Evolutionary conservation across 2,113 vertebrate genomes (phyloP).

Genomic region (Todiramphus saurophagus): DNA sequence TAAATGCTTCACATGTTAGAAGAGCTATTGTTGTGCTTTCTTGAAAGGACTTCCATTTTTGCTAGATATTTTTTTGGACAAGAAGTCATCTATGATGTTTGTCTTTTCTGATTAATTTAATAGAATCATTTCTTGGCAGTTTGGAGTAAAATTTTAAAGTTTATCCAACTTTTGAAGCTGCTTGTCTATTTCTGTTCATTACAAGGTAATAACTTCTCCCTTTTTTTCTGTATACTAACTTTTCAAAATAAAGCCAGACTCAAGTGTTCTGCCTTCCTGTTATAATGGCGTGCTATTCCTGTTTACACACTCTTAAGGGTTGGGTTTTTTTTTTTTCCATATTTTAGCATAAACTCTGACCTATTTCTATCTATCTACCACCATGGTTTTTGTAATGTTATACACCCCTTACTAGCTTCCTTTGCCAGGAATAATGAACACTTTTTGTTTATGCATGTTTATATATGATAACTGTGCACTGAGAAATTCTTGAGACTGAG

Average conservation of each 20-base stretch:
- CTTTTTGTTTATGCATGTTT: neutral
- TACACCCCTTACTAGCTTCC: neutral
- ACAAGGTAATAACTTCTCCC: neutral
- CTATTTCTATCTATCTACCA: neutral
- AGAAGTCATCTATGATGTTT: neutral
- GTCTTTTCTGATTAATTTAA: neutral
- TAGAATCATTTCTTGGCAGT: neutral
- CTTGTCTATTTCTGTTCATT: neutral
- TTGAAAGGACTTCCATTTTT: neutral
- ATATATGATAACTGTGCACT: neutral
- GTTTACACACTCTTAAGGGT: neutral
- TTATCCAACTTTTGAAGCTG: neutral
- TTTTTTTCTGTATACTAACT: neutral
- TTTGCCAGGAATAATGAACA: neutral
- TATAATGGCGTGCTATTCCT: neutral
- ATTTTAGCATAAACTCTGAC: neutral
- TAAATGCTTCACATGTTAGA: neutral
- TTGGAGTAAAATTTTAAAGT: neutral
- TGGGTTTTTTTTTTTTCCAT: neutral
- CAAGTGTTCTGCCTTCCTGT: neutral
- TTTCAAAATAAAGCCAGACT: neutral
- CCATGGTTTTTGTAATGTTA: neutral
- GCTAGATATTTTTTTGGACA: neutral
- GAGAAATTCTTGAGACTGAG: neutral
- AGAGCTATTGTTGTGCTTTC: neutral